These are phyloP conservation scores for Lasioglossum morio DNA, from an alignment of 2,888 invertebrate genomes.

Conservation along the genomic window DNA sequence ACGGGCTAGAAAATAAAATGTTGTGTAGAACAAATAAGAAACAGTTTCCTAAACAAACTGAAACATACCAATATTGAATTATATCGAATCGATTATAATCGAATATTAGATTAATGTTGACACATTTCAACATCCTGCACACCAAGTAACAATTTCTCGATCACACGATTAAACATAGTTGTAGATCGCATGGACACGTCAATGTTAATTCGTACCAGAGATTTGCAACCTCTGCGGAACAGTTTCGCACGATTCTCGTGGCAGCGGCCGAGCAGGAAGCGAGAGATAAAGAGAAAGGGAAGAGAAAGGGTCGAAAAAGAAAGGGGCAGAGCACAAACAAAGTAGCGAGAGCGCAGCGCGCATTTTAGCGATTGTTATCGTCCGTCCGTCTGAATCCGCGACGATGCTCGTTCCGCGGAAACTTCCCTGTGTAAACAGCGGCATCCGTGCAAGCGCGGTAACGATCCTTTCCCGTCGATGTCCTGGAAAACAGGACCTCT, in stretches of 20 bases:
- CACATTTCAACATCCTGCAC: too few species aligned
- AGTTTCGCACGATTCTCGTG: neutral
- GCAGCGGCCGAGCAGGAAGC: neutral
- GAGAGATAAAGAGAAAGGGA: neutral
- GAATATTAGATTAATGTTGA: too few species aligned
- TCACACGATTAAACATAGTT: neutral
- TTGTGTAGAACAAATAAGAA: too few species aligned
- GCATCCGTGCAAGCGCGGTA: slow-evolving; percentile 54
- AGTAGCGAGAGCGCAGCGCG: neutral
- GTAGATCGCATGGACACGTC: neutral
- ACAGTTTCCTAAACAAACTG: too few species aligned
- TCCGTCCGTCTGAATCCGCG: slow-evolving; percentile 31
- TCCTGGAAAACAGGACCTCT: slow-evolving; percentile 57
- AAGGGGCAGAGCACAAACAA: neutral
- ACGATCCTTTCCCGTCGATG: slow-evolving; percentile 41
- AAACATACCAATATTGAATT: too few species aligned
- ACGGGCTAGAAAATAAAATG: too few species aligned
- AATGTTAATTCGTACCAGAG: neutral
- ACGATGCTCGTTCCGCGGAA: slow-evolving; percentile 26
- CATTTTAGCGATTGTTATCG: slow-evolving; percentile 55
- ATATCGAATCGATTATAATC: too few species aligned
- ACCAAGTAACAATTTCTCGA: neutral
- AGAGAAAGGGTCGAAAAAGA: neutral
- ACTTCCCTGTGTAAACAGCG: slow-evolving; percentile 52
- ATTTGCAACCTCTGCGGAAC: neutral